Percentiles rank a stretch among this genome's conserved stretches.
Evolutionary conservation across 2,797 vertebrate genomes (phyloP).

Genomic region (Trachops cirrhosus): DNA sequence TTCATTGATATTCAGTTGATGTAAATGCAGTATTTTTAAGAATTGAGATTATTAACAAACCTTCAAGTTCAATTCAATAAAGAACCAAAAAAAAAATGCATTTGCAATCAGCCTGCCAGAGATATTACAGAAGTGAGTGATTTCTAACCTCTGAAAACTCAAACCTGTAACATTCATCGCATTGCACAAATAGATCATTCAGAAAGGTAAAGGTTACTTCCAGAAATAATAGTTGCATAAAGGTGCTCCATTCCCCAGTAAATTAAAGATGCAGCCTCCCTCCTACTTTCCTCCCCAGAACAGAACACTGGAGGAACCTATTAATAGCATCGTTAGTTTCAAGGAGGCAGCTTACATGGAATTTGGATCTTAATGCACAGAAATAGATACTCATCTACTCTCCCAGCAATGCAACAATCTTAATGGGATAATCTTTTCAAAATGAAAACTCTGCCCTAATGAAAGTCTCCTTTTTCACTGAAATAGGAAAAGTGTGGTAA

Average conservation of each 20-base stretch:
- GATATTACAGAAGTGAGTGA: slow-evolving; percentile 73
- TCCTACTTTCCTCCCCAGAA: slow-evolving; percentile 59
- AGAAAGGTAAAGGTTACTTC: slow-evolving; percentile 69
- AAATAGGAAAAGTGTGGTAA: slow-evolving; percentile 49
- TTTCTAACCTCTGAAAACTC: slow-evolving; percentile 58
- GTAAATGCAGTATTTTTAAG: slow-evolving; percentile 1
- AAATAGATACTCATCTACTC: slow-evolving; percentile 69
- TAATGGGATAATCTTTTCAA: slow-evolving; percentile 69
- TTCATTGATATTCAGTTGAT: not conserved
- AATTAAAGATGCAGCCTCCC: slow-evolving; percentile 69
- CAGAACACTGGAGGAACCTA: slow-evolving; percentile 61
- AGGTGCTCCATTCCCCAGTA: slow-evolving; percentile 64
- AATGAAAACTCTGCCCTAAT: slow-evolving; percentile 70
- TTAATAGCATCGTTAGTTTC: slow-evolving; percentile 77
- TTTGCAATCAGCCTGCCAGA: slow-evolving; percentile 70
- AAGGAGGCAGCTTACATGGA: slow-evolving; percentile 52
- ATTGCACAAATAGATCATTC: slow-evolving; percentile 70
- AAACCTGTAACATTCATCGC: slow-evolving; percentile 57
- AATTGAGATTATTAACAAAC: slow-evolving; percentile 42
- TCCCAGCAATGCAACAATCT: slow-evolving; percentile 59
- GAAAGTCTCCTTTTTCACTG: slow-evolving; percentile 54
- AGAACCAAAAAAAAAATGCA: not conserved
- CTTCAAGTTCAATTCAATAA: slow-evolving; percentile 17
- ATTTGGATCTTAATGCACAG: slow-evolving; percentile 66
- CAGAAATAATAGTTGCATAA: slow-evolving; percentile 69